Conservation (phyloP, 2,113 vertebrate genomes). For the Cephalopholis sonnerati region DNA sequence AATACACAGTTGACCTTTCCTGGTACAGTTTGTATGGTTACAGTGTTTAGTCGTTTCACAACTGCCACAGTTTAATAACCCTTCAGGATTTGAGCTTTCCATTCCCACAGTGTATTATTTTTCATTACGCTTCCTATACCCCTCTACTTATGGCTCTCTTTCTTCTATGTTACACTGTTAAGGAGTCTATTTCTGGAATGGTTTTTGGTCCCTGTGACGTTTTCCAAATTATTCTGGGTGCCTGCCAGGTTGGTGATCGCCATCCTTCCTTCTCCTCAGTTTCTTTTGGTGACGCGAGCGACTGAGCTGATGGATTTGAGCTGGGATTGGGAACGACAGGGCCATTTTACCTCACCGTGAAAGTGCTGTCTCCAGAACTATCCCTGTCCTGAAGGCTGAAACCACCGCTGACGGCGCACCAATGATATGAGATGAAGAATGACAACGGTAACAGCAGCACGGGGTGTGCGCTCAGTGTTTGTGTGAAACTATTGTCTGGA, state of each 20-base stretch:
- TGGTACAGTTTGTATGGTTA: conserved; percentile 18
- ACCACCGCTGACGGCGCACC: conserved; percentile 31
- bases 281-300: conserved; percentile 42
- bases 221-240: conserved; percentile 59
- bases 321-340: conserved; percentile 63
- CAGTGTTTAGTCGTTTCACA: conserved; percentile 43
- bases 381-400: conserved; percentile 47
- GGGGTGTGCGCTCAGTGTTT: background rate
- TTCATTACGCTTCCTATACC: conserved; percentile 52
- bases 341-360: conserved; percentile 55
- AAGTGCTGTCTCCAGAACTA: conserved; percentile 58
- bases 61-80: conserved; percentile 49
- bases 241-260: conserved; percentile 60
- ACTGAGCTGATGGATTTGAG: conserved; percentile 68
- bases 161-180: conserved; percentile 27
- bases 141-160: conserved; percentile 17
- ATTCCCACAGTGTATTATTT: conserved; percentile 59
- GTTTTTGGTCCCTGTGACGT: conserved; percentile 27
- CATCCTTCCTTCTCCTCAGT: conserved; percentile 33
- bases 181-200: conserved; percentile 44
- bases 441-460: conserved; percentile 25
- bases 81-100: conserved; percentile 39
- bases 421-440: conserved; percentile 43
- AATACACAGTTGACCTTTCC: conserved; percentile 43
- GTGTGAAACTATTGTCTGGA: conserved; percentile 16